These are phyloP conservation scores for Lophius piscatorius DNA, from an alignment of 2,113 vertebrate species.

Conservation along the genomic window DNA sequence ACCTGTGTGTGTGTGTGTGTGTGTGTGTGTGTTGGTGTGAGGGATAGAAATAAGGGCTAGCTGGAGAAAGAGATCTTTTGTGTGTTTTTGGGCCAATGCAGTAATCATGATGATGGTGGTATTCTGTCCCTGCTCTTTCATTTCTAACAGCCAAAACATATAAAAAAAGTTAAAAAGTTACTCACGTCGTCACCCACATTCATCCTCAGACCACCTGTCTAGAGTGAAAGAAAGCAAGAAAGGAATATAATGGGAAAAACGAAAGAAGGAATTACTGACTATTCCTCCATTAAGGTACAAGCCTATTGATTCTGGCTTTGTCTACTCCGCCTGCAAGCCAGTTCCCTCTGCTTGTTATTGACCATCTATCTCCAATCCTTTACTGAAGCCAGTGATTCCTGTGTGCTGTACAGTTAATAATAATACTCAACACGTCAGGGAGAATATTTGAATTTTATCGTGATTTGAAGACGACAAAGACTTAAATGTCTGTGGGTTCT, in stretches of 20 bases:
- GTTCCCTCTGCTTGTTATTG: constrained; percentile 59
- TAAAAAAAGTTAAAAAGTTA: neutral
- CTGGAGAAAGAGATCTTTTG: constrained; percentile 16
- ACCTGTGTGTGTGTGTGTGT: constrained; percentile 40
- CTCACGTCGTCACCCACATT: constrained; percentile 10
- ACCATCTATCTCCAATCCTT: constrained; percentile 32
- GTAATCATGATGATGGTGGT: neutral
- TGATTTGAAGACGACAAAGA: neutral
- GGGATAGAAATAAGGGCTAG: constrained; percentile 26
- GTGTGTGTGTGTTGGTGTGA: neutral
- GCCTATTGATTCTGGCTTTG: constrained; percentile 56
- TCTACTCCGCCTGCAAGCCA: constrained; percentile 19
- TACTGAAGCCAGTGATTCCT: constrained; percentile 22
- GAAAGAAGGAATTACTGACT: constrained; percentile 37
- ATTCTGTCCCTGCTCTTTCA: constrained; percentile 3
- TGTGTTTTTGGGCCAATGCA: constrained; percentile 3
- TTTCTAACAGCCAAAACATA: neutral
- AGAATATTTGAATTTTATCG: constrained; percentile 19
- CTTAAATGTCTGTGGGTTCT: too few species aligned
- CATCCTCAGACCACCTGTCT: constrained; percentile 16
- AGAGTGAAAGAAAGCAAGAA: constrained; percentile 1
- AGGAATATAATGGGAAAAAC: too few species aligned
- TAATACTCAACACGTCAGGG: constrained; percentile 17
- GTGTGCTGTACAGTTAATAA: constrained; percentile 15
- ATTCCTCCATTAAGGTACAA: constrained; percentile 54